phyloP scores from a whole-genome alignment of 92 coral and sea anemone species.

The Nematostella vectensis region DNA sequence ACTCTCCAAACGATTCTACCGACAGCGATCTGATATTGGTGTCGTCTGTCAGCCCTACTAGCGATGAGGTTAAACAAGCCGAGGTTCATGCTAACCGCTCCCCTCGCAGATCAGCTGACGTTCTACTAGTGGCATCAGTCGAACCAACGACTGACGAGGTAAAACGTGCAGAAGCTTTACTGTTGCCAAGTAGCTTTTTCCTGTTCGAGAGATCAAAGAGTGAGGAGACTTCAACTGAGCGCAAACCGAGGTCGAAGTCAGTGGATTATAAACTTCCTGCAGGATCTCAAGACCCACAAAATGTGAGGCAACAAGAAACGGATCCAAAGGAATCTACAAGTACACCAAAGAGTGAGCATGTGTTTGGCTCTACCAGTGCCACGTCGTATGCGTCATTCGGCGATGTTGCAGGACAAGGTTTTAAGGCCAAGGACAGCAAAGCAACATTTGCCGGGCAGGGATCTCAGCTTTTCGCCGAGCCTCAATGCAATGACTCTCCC shows the following conservation, averaged over 20 bases:
- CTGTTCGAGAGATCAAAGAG: conserved; percentile 26
- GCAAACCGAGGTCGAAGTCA: too few relatives aligned
- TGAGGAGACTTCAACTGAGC: too few relatives aligned
- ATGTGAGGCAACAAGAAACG: too few relatives aligned
- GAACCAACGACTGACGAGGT: conserved; percentile 44
- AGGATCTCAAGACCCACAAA: too few relatives aligned
- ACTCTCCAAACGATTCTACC: too few relatives aligned
- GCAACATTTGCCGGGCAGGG: conserved; percentile 52
- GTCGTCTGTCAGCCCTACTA: conserved; percentile 31
- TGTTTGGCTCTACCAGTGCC: conserved; percentile 38
- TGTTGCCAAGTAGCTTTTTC: conserved; percentile 40
- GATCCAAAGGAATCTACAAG: too few relatives aligned
- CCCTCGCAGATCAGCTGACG: too few relatives aligned
- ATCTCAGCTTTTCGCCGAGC: conserved; percentile 33
- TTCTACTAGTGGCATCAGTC: conserved; percentile 2
- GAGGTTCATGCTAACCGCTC: too few relatives aligned
- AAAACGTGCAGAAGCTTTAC: conserved; percentile 38
- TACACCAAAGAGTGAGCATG: too few relatives aligned
- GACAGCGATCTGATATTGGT: too few relatives aligned
- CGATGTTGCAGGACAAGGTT: conserved; percentile 12
- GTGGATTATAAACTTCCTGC: too few relatives aligned
- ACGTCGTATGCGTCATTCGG: conserved; percentile 35
- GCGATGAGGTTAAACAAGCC: conserved; percentile 41
- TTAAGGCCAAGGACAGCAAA: conserved; percentile 3
- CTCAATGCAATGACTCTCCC: conserved; percentile 11